These are phyloP conservation scores for Acanthopleura granulata DNA, from an alignment of 2,888 invertebrate genomes.

Conservation along the genomic window DNA sequence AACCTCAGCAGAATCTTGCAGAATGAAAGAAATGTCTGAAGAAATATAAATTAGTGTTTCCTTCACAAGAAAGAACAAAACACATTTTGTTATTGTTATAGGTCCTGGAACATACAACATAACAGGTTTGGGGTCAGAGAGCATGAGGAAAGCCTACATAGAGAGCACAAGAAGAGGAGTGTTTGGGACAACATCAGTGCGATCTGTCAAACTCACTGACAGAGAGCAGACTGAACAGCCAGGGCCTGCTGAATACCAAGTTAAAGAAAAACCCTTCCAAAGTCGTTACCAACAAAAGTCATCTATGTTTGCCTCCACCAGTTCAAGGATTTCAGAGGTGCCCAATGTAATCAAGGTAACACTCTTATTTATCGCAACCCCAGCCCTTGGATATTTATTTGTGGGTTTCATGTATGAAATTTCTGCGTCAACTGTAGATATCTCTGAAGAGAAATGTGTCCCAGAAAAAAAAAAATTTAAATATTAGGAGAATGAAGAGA, in stretches of 20 bases:
- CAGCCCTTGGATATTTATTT: too few species aligned
- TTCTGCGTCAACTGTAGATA: too few species aligned
- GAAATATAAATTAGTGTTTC: too few species aligned
- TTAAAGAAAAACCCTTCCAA: constrained; percentile 58
- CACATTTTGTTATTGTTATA: constrained; percentile 28
- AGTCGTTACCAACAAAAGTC: constrained; percentile 58
- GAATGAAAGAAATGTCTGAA: too few species aligned
- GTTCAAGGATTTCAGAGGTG: constrained; percentile 48
- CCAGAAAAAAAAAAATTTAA: too few species aligned
- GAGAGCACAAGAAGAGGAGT: constrained; percentile 67
- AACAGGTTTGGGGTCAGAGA: constrained; percentile 67
- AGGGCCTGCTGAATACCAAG: constrained; percentile 66
- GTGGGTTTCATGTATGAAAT: too few species aligned
- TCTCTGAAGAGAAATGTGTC: too few species aligned
- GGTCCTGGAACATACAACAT: constrained; percentile 68
- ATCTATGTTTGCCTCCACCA: constrained; percentile 66
- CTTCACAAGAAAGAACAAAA: too few species aligned
- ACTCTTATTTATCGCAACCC: too few species aligned
- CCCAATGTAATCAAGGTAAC: constrained; percentile 32
- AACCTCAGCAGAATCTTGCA: too few species aligned
- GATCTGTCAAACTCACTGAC: constrained; percentile 51
- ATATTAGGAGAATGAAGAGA: too few species aligned
- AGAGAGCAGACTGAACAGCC: constrained; percentile 61
- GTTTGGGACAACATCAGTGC: constrained; percentile 66
- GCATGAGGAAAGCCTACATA: constrained; percentile 67